Conservation (phyloP, 1,140 invertebrate genomes). For the Nomia melanderi region DNA sequence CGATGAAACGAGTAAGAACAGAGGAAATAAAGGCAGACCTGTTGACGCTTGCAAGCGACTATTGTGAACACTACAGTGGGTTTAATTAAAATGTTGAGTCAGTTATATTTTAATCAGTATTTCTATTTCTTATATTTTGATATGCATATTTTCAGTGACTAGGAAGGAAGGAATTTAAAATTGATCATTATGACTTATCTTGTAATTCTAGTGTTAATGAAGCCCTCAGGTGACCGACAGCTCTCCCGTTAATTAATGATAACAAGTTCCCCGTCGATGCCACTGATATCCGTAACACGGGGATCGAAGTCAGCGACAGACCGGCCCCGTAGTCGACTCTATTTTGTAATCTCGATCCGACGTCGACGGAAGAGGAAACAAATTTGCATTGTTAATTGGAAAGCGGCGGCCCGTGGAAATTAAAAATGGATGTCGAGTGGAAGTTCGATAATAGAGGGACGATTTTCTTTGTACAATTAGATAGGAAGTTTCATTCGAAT, state of each 20-base stretch:
- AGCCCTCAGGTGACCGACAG: neutral
- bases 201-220: too few species aligned
- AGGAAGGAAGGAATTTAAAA: too few species aligned
- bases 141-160: too few species aligned
- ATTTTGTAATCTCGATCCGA: conserved; percentile 24
- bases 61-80: too few species aligned
- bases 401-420: neutral
- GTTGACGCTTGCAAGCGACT: neutral
- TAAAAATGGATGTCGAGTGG: neutral
- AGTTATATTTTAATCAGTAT: too few species aligned
- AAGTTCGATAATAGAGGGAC: conserved; percentile 4
- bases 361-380: neutral
- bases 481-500: neutral
- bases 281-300: neutral
- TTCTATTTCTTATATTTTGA: too few species aligned
- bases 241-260: conserved; percentile 26
- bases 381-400: conserved; percentile 28
- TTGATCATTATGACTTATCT: too few species aligned
- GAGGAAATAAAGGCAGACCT: neutral
- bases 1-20: too few species aligned
- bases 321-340: neutral
- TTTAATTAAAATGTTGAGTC: too few species aligned
- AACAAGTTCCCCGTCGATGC: conserved; percentile 15
- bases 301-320: too few species aligned
- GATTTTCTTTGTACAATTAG: conserved; percentile 8